Evolutionary conservation across 1,140 invertebrate species (phyloP), one percentile per base, ranked within the genome.

Genomic region (Trissolcus basalis): DNA sequence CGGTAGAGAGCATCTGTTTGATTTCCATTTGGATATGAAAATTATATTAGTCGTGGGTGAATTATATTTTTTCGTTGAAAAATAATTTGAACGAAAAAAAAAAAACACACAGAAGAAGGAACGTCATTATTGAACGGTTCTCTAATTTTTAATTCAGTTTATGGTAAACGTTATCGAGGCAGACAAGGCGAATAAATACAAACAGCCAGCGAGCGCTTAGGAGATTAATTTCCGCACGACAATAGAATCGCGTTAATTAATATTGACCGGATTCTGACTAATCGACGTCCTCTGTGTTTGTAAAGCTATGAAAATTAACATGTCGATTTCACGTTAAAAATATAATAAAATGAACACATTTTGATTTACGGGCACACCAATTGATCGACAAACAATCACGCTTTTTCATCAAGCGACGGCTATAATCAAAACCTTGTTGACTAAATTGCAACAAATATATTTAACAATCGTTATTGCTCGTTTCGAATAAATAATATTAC

Each of bases 211-310:
- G 54, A 55, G 13, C 70, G 44, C 50, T 59, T 67, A 54, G 27
- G 50, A 43, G 54, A 65, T 59, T 67, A 73, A 67, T 71, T 71
- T 64, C 47, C 59, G 45, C 32, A 39, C 54, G 53, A 71, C 59
- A 71, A 71, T 71, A 53, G 36, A 71, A 51, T 51, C 53, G 47
- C 68, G 58, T 51, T 63, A 71, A 71, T 71, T 63, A 71, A 50
- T 71, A 71, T 71, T 39, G 39, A 33, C 59, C 59, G 53, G 59
- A 58, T 56, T 71, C 50, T 71, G 53, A 71, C 59, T 71, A 71
- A 71, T 71, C 68, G 68, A 63, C 32, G 47, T 58, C 12, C 47
- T 39, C 10, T 36, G 19, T 51, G 47, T 41, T 51, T 36, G 53
- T 58, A 51, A n/a, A 51, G 63, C n/a, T 44, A 45, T 71, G 59